Base-by-base conservation (phyloP, 2,797 vertebrate genomes). In the Platalea minor region DNA sequence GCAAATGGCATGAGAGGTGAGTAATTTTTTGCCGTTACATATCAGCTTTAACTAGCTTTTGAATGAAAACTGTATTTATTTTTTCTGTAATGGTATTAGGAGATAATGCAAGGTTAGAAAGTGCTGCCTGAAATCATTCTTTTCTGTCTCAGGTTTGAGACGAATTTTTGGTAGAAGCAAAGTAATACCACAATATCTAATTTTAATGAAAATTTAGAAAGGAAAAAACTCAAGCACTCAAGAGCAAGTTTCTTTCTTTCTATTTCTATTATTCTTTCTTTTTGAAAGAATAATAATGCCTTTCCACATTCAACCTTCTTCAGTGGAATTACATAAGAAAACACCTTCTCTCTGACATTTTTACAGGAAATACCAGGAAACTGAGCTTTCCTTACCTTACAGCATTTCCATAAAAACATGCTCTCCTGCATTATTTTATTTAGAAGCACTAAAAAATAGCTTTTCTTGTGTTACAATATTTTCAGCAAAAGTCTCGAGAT, bases 341-440 rank as follows among this genome's bases (percentile, higher is more conserved):
- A 93, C 93, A 95, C 80, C 85, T 95, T 94, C 24, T 39, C 31
- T 84, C 79, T 96, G 92, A 79, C 78, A 76, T 75, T 97, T 96
- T 95, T 67, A 82, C 83, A 97, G 95, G 94, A 97, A 97, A 97
- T 96, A 91, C 86, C 93, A 93, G 83, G 91, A 77, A 96, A 37
- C 11, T 41, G 72, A 96, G 35, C 45, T 43, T 96, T 95, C 84
- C 76, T 85, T 86, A 82, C 61, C 61, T 84, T 18, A 73, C 2
- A 31, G 56, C 11, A 93, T 93, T 97, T 96, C 93, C 64, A 70
- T 65, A 88, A 94, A 96, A 97, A 91, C 74, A 72, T 69, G 8
- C 43, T 89, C 39, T 92, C 60, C 48, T 94, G 7, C 73, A 88
- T 80, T 56, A 59, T 94, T 94, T 92, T 68, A 95, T 92, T 96